These are phyloP conservation scores for Petrolisthes cinctipes DNA, from an alignment of 2,888 invertebrate species.

Conservation along the genomic window DNA sequence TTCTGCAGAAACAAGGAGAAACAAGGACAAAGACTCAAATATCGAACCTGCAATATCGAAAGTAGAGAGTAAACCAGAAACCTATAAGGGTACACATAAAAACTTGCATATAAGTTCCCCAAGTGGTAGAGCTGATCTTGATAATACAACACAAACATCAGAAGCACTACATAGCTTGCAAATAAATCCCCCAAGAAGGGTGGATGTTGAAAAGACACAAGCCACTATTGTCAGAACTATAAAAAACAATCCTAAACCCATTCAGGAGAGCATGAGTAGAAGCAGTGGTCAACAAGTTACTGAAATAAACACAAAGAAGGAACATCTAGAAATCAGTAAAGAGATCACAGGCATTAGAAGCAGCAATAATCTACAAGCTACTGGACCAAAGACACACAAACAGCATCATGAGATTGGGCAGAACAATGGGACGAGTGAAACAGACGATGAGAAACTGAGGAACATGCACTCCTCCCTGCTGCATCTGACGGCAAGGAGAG, in stretches of 20 bases:
- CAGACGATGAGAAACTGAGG: slow-evolving; percentile 52
- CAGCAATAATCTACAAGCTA: not conserved
- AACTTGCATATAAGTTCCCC: not conserved
- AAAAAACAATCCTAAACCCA: not conserved
- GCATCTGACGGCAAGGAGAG: slow-evolving; percentile 16
- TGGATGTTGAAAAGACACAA: not conserved
- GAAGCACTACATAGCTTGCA: too few species aligned
- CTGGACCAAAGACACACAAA: not conserved
- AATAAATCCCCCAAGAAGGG: not conserved
- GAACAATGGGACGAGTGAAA: slow-evolving; percentile 33
- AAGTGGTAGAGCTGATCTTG: too few species aligned
- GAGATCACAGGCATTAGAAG: not conserved
- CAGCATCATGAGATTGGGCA: not conserved
- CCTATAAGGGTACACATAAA: not conserved
- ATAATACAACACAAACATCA: too few species aligned
- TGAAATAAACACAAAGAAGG: not conserved
- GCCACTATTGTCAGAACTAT: not conserved
- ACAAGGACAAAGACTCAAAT: not conserved
- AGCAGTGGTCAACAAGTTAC: not conserved
- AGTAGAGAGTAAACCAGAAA: not conserved
- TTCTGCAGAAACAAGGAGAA: not conserved
- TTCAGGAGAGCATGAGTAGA: not conserved
- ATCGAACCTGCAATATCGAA: not conserved
- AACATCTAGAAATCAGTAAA: not conserved
- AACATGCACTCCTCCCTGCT: slow-evolving; percentile 11